Evolutionary conservation across 2,797 vertebrate genomes (phyloP).

Genomic region (Enteromius viviparus): DNA sequence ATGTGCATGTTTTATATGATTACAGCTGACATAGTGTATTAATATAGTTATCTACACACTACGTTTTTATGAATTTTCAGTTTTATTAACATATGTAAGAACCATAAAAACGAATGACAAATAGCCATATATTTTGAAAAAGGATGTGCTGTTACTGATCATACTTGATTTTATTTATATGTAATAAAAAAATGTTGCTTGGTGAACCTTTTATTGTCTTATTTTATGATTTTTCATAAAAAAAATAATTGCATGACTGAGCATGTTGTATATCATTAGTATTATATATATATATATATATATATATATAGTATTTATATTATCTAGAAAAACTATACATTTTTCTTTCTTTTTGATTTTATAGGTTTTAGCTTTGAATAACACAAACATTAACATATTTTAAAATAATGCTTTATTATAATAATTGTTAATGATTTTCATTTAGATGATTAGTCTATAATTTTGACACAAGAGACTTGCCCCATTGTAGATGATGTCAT

Average conservation of each 20-base stretch:
- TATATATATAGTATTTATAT: too few relatives aligned
- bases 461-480: neutral
- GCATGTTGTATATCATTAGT: neutral
- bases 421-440: neutral
- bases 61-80: neutral
- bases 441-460: neutral
- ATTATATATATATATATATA: neutral
- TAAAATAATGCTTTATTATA: too few relatives aligned
- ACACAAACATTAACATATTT: neutral
- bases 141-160: neutral
- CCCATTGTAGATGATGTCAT: neutral
- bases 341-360: neutral
- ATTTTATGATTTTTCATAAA: neutral
- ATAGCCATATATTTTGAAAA: neutral
- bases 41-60: neutral
- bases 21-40: neutral
- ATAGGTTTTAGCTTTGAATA: neutral
- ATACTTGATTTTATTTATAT: neutral
- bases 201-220: neutral
- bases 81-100: neutral
- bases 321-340: neutral
- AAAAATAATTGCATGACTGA: neutral
- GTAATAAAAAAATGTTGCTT: neutral
- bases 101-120: neutral
- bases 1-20: neutral